These are phyloP conservation scores for Nyctibius bracteatus DNA, from an alignment of 2,113 vertebrate species.

Conservation along the genomic window DNA sequence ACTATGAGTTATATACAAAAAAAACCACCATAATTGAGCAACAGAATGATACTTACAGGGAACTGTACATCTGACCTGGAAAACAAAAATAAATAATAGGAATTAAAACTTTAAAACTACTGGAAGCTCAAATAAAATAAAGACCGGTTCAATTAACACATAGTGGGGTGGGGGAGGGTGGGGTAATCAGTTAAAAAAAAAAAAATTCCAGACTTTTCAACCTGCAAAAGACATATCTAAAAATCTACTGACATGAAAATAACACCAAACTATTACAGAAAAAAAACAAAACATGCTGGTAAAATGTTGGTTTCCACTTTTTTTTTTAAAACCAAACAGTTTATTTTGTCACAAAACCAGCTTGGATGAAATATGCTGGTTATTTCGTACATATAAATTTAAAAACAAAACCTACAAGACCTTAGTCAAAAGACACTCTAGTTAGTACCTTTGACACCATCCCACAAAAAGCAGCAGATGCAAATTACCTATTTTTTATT, in stretches of 20 bases:
- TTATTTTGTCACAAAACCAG: background rate
- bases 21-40: background rate
- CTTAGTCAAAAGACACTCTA: background rate
- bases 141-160: background rate
- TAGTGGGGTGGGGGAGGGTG: too few species aligned
- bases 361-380: background rate
- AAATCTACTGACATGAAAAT: background rate
- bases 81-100: slow-evolving; percentile 37
- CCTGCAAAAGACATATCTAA: background rate
- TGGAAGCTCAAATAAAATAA: slow-evolving; percentile 13
- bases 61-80: slow-evolving; percentile 58
- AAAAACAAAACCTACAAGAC: background rate
- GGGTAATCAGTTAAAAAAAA: background rate
- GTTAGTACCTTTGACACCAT: background rate
- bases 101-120: slow-evolving; percentile 38
- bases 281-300: background rate
- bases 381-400: background rate
- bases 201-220: background rate
- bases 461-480: background rate
- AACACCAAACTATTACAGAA: background rate
- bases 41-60: slow-evolving; percentile 60
- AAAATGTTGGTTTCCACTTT: background rate
- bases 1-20: background rate
- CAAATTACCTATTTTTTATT: background rate
- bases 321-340: background rate